These are phyloP conservation scores for Lepilemur ruficaudatus DNA, from an alignment of 2,797 vertebrate genomes.

Conservation along the genomic window DNA sequence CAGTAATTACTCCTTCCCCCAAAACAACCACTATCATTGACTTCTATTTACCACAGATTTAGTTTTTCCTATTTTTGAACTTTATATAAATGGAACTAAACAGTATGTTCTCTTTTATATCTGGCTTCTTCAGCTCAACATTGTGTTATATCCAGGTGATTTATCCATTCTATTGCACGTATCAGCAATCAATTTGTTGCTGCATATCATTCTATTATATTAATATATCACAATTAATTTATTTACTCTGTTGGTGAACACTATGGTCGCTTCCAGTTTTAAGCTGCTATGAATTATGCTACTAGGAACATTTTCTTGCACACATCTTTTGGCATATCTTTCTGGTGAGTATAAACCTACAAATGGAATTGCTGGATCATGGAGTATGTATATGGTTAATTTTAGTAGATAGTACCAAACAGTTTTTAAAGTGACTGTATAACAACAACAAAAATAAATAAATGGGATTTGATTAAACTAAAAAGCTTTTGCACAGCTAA, in stretches of 20 bases:
- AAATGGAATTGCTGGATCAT: background rate
- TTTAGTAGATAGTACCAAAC: background rate
- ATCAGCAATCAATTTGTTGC: background rate
- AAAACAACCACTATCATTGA: constrained; percentile 4
- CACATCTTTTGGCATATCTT: background rate
- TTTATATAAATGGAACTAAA: background rate
- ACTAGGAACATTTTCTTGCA: background rate
- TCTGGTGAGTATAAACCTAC: background rate
- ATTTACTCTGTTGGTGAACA: background rate
- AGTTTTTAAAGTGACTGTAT: background rate
- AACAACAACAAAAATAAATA: background rate
- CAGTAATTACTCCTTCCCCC: background rate
- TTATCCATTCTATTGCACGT: background rate
- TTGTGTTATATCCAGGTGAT: background rate
- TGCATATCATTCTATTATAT: background rate
- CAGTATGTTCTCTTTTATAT: background rate
- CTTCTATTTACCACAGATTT: background rate
- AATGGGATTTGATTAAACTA: background rate
- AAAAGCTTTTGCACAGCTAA: background rate
- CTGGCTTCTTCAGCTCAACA: background rate
- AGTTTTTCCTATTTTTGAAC: constrained; percentile 14
- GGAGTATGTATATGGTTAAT: background rate
- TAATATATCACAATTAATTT: background rate
- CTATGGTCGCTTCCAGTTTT: background rate
- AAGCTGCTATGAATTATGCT: background rate